Evolutionary conservation across 2,888 invertebrate species (phyloP).

Genomic region (Pheosia tremula): DNA sequence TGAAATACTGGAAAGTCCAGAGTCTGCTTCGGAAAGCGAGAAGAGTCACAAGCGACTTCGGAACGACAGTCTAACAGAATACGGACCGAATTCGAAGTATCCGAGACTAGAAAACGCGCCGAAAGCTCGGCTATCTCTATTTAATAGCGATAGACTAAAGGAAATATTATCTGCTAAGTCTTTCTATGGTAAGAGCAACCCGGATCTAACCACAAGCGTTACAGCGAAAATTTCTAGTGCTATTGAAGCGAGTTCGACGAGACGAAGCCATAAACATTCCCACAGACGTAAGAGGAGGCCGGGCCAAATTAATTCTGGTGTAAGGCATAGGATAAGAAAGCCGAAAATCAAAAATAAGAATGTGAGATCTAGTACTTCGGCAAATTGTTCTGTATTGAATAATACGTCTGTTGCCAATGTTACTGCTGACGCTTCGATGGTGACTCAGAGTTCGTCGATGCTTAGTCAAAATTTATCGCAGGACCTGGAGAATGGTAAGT

Average conservation of each 20-base stretch:
- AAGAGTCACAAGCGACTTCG: conserved; percentile 70
- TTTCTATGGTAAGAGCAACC: conserved; percentile 82
- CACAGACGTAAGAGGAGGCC: conserved; percentile 64
- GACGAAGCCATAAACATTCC: conserved; percentile 58
- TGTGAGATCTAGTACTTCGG: conserved; percentile 35
- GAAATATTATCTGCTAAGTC: conserved; percentile 81
- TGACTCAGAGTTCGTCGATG: conserved; percentile 62
- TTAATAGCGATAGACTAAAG: conserved; percentile 72
- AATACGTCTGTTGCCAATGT: conserved; percentile 43
- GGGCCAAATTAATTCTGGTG: conserved; percentile 88
- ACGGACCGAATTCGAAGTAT: conserved; percentile 63
- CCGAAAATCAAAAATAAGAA: conserved; percentile 78
- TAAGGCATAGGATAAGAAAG: conserved; percentile 86
- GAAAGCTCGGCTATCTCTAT: conserved; percentile 74
- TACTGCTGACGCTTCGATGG: conserved; percentile 52
- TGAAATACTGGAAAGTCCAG: conserved; percentile 73
- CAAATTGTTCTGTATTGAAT: conserved; percentile 38
- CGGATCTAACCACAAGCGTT: conserved; percentile 65
- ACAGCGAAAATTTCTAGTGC: conserved; percentile 63
- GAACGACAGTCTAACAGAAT: conserved; percentile 63
- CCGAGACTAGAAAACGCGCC: conserved; percentile 69
- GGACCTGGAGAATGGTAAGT: conserved; percentile 67
- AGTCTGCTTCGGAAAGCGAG: conserved; percentile 66
- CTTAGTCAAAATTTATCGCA: conserved; percentile 66
- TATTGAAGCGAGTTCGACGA: conserved; percentile 56